Base-by-base conservation (phyloP, 2,797 vertebrate species). In the Alectoris magna region DNA sequence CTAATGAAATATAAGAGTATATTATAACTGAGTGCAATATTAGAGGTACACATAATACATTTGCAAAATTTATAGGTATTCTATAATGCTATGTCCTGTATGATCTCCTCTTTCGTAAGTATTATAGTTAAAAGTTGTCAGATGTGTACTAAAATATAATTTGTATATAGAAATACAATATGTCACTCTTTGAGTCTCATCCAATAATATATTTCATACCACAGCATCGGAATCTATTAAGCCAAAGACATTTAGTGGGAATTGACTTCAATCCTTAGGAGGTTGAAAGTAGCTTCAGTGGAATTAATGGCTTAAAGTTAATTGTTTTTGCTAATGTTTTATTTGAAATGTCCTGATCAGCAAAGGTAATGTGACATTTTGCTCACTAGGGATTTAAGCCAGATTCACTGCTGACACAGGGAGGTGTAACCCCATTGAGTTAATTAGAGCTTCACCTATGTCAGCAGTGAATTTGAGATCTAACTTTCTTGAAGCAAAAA, bases 271-370 rank as follows among this genome's bases (percentile, higher is more conserved):
- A 84, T 97, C 87, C 96, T 97, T 95, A 80, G 86, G 96, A 95
- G 92, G 91, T 11, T 96, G 96, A 96, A 97, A 96, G 85, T 93
- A 95, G 95, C 93, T 97, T 97, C 77, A 39, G 67, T 84, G 79
- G 94, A 90, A 97, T 97, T 97, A 97, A 97, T 96, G 92, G 91
- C 88, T 97, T 97, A 94, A 96, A 97, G 90, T 96, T 98, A 97
- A 98, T 98, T 97, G 97, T 84, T 98, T 97, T 97, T 97, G 96
- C 90, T 97, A 97, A 97, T 97, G 94, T 97, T 98, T 97, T 97
- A 97, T 97, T 97, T 97, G 96, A 98, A 97, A 96, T 97, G 87
- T 96, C 95, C 96, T 96, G 90, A 78, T 97, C 91, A 91, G 96
- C 87, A 96, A 94, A 97, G 90, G 92, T 96, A 97, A 97, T 96